Conservation (phyloP, 2,888 invertebrate genomes). For the Thera britannica region DNA sequence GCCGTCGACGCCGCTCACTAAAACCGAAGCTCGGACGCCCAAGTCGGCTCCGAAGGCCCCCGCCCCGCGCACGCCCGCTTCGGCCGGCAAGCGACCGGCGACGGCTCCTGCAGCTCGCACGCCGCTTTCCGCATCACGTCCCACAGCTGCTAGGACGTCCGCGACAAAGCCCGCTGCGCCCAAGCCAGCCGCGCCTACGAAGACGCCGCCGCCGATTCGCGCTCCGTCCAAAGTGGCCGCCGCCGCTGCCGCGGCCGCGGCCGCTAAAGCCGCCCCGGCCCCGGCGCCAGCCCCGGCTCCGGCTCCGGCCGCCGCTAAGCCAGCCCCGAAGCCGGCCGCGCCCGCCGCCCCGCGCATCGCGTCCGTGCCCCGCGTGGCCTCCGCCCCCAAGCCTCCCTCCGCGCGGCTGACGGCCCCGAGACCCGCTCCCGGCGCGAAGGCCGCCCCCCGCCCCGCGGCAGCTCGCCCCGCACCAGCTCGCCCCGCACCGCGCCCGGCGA, state of each 20-base stretch:
- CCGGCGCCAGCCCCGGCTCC: slow-evolving; percentile 65
- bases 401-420: slow-evolving; percentile 32
- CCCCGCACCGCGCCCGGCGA: slow-evolving; percentile 44
- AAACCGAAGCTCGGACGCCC: slow-evolving; percentile 50
- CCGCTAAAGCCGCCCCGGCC: slow-evolving; percentile 61
- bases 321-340: slow-evolving; percentile 45
- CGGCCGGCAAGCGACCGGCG: slow-evolving; percentile 44
- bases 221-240: slow-evolving; percentile 19
- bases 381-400: slow-evolving; percentile 42
- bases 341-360: slow-evolving; percentile 56
- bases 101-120: slow-evolving; percentile 55
- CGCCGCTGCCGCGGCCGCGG: slow-evolving; percentile 33
- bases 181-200: slow-evolving; percentile 35
- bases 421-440: slow-evolving; percentile 32
- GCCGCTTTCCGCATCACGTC: slow-evolving; percentile 41
- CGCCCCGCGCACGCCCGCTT: slow-evolving; percentile 49
- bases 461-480: slow-evolving; percentile 25
- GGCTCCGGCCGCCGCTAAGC: slow-evolving; percentile 54
- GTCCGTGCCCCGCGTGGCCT: slow-evolving; percentile 31
- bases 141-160: slow-evolving; percentile 49
- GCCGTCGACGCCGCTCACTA: slow-evolving; percentile 54
- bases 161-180: slow-evolving; percentile 37
- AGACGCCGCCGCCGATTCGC: slow-evolving; percentile 37
- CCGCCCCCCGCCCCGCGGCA: slow-evolving; percentile 16
- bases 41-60: slow-evolving; percentile 52